A percentile compares a stretch with the other conserved stretches of the same genome.
Conservation (phyloP, 2,888 invertebrate genomes). For the Clivina fossor region DNA sequence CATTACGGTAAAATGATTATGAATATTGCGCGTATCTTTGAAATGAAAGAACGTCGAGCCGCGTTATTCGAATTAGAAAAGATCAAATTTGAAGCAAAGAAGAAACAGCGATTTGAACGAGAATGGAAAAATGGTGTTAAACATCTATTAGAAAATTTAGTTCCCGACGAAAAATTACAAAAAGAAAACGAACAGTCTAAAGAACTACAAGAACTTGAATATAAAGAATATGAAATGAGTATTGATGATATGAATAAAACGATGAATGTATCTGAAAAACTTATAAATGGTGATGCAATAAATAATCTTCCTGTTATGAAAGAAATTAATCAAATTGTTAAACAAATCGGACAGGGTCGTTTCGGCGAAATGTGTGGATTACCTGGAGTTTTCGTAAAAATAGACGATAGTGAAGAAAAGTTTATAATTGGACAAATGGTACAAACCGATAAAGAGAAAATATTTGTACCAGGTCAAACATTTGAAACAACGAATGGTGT, state of each 20-base stretch:
- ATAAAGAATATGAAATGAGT: conserved; percentile 45
- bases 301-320: conserved; percentile 64
- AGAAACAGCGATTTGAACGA: conserved; percentile 50
- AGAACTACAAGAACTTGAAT: conserved; percentile 45
- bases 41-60: conserved; percentile 72
- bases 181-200: conserved; percentile 51
- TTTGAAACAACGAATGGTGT: conserved; percentile 68
- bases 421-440: conserved; percentile 73
- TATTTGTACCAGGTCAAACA: conserved; percentile 77
- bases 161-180: conserved; percentile 60
- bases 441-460: conserved; percentile 67
- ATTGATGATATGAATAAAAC: conserved; percentile 60
- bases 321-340: conserved; percentile 65
- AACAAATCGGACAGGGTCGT: conserved; percentile 62
- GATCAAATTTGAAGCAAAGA: conserved; percentile 49
- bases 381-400: conserved; percentile 50
- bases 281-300: conserved; percentile 58
- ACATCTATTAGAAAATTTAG: conserved; percentile 47
- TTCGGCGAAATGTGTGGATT: conserved; percentile 58
- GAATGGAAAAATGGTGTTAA: conserved; percentile 50
- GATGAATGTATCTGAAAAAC: conserved; percentile 61
- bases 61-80: conserved; percentile 62
- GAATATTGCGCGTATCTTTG: conserved; percentile 71
- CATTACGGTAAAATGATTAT: conserved; percentile 61
- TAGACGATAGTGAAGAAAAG: conserved; percentile 69